phyloP scores from a whole-genome alignment of 2,113 vertebrate species.

The Coreoperca whiteheadi region DNA sequence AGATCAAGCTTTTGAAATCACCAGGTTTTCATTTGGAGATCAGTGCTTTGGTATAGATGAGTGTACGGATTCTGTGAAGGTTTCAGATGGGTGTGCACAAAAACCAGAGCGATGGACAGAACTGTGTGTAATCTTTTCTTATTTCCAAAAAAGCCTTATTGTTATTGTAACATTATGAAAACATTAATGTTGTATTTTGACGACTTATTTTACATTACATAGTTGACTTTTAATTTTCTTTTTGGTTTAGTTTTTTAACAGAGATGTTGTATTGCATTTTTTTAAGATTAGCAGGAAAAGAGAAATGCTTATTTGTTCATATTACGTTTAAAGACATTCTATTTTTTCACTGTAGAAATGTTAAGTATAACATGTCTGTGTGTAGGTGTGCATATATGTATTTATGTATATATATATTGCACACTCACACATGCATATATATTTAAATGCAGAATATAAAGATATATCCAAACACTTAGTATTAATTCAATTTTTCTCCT shows the following conservation, averaged over 20 bases:
- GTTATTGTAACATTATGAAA: slow-evolving; percentile 84
- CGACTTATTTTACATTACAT: slow-evolving; percentile 81
- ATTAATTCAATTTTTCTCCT: slow-evolving; percentile 75
- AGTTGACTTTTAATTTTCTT: slow-evolving; percentile 74
- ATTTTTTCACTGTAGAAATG: slow-evolving; percentile 96
- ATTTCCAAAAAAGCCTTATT: slow-evolving; percentile 90
- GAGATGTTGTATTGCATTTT: slow-evolving; percentile 81
- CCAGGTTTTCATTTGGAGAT: slow-evolving; percentile 54
- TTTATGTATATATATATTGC: slow-evolving; percentile 58
- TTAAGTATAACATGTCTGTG: slow-evolving; percentile 84
- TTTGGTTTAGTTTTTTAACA: slow-evolving; percentile 84
- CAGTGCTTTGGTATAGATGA: slow-evolving; percentile 52
- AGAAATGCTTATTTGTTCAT: slow-evolving; percentile 91
- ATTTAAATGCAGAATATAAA: slow-evolving; percentile 87
- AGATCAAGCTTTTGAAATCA: slow-evolving; percentile 51
- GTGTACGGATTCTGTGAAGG: slow-evolving; percentile 61
- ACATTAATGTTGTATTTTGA: slow-evolving; percentile 83
- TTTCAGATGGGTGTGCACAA: slow-evolving; percentile 64
- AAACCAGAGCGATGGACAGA: slow-evolving; percentile 74
- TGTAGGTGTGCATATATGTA: slow-evolving; percentile 61
- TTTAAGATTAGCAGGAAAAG: slow-evolving; percentile 78
- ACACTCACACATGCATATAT: slow-evolving; percentile 82
- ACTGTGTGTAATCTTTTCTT: slow-evolving; percentile 84
- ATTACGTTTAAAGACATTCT: slow-evolving; percentile 96
- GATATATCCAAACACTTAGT: slow-evolving; percentile 85